Percentiles rank a stretch among this genome's conserved stretches.
phyloP scores from a whole-genome alignment of 2,888 invertebrate genomes.

The Parthenolecanium corni region DNA sequence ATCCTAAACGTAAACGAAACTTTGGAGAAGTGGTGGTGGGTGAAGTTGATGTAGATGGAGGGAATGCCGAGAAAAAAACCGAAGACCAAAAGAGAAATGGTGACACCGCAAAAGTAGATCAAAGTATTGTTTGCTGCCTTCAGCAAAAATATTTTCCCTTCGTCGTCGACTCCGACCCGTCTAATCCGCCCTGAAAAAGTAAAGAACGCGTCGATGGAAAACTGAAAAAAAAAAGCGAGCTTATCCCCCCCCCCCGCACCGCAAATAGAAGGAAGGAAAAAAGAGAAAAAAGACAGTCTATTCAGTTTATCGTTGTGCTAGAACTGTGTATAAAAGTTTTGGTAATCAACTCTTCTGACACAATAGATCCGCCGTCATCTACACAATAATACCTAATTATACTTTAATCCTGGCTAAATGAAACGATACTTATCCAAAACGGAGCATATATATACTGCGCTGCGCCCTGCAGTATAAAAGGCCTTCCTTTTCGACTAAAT shows the following conservation, averaged over 20 bases:
- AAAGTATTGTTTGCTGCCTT: slow-evolving; percentile 5
- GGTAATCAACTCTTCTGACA: slow-evolving; percentile 8
- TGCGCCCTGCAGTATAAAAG: no score
- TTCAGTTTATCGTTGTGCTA: slow-evolving; percentile 2
- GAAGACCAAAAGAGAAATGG: not conserved
- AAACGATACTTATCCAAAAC: slow-evolving; percentile 4
- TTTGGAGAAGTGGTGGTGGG: no score
- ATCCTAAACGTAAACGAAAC: no score
- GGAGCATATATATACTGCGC: not conserved
- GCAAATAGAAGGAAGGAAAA: not conserved
- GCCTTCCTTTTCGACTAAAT: no score
- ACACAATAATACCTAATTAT: slow-evolving; percentile 9
- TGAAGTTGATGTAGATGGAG: no score
- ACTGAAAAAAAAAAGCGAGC: no score
- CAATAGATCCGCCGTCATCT: not conserved
- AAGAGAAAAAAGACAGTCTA: slow-evolving; percentile 2
- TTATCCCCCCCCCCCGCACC: no score
- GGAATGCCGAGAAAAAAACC: no score
- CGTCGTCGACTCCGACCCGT: not conserved
- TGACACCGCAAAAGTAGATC: slow-evolving; percentile 12
- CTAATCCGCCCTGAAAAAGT: slow-evolving; percentile 1
- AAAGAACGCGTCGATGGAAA: not conserved
- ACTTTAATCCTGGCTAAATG: slow-evolving; percentile 7
- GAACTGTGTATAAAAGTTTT: slow-evolving; percentile 7
- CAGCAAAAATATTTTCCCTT: slow-evolving; percentile 2